These are phyloP conservation scores for Ptilorrhoa leucosticta DNA, from an alignment of 2,113 vertebrate genomes.

Conservation along the genomic window DNA sequence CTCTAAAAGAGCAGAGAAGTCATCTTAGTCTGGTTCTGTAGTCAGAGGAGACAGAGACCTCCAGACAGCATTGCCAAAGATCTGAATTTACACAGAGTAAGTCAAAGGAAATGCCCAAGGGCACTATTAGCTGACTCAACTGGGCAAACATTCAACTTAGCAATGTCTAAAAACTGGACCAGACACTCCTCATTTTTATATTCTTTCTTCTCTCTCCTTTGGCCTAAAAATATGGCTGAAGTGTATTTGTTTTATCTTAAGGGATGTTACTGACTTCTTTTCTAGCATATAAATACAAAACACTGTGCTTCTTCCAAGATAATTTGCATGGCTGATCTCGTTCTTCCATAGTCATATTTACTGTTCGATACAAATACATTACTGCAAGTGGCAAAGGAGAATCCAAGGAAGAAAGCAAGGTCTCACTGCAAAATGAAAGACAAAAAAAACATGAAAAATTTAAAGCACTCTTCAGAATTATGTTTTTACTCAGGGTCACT, in stretches of 20 bases:
- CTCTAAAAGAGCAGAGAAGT: neutral
- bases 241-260: neutral
- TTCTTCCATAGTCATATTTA: neutral
- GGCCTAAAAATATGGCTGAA: neutral
- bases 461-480: neutral
- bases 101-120: neutral
- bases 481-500: neutral
- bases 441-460: neutral
- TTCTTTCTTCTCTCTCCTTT: neutral
- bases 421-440: neutral
- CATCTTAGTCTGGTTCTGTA: neutral
- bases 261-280: neutral
- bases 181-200: neutral
- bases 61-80: neutral
- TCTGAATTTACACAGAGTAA: neutral
- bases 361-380: neutral
- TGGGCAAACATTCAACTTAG: neutral
- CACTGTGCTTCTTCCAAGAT: neutral
- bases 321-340: neutral
- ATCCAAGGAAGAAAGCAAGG: neutral
- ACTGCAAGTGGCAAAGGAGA: neutral
- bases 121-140: neutral
- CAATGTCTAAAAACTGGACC: neutral
- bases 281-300: neutral
- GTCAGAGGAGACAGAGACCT: neutral